phyloP scores from a whole-genome alignment of 2,888 invertebrate species.

The Mythimna vitellina region DNA sequence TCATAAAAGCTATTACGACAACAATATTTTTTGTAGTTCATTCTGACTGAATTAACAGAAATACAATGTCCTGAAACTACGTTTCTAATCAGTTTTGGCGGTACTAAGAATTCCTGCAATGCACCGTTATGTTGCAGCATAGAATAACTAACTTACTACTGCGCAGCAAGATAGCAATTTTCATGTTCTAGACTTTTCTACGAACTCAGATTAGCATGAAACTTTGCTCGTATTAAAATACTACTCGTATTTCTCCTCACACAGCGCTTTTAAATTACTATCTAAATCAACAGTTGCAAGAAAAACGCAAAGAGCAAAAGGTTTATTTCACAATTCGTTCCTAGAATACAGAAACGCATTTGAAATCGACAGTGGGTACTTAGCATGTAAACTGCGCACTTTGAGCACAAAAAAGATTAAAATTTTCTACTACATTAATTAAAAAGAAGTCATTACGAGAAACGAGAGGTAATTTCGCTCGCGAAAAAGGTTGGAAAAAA shows the following conservation, averaged over 20 bases:
- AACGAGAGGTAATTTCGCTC: constrained; percentile 55
- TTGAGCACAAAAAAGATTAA: constrained; percentile 46
- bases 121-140: constrained; percentile 16
- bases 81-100: neutral
- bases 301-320: constrained; percentile 25
- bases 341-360: constrained; percentile 31
- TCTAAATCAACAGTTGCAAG: constrained; percentile 29
- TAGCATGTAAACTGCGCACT: constrained; percentile 47
- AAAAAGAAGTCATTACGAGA: constrained; percentile 57
- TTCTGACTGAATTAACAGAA: too few species aligned
- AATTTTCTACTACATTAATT: constrained; percentile 59
- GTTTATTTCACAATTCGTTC: constrained; percentile 24
- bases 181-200: constrained; percentile 45
- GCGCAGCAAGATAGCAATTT: constrained; percentile 46
- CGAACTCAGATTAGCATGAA: constrained; percentile 31
- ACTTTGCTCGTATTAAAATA: constrained; percentile 22
- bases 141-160: constrained; percentile 39
- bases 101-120: constrained; percentile 13
- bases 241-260: constrained; percentile 9
- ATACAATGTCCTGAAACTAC: neutral
- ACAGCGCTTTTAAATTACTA: constrained; percentile 20
- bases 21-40: too few species aligned
- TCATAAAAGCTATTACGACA: too few species aligned
- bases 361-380: constrained; percentile 48
- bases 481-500: constrained; percentile 42